Evolutionary conservation across 2,113 vertebrate species (phyloP).

Genomic region (Hipposideros armiger): DNA sequence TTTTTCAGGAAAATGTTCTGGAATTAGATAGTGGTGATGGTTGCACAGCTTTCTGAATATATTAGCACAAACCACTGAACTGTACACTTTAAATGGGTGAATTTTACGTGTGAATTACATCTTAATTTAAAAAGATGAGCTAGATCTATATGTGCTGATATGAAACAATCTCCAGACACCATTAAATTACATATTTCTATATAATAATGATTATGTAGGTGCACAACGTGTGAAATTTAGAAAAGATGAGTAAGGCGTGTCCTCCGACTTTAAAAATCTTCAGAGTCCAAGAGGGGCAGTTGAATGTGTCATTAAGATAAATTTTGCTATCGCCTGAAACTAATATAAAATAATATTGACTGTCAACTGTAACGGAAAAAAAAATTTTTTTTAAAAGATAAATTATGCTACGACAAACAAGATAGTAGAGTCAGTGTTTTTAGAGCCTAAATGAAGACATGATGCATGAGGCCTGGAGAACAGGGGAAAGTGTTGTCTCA

Average conservation of each 20-base stretch:
- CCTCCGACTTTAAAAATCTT: background rate
- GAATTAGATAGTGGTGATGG: background rate
- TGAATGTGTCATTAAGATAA: background rate
- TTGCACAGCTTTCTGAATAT: background rate
- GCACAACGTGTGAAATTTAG: background rate
- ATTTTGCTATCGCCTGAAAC: background rate
- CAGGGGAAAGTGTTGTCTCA: fast-evolving
- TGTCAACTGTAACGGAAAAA: too few species aligned
- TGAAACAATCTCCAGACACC: background rate
- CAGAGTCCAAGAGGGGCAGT: background rate
- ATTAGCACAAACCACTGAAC: background rate
- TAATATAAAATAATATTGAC: too few species aligned
- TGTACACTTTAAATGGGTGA: background rate
- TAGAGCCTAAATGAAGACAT: background rate
- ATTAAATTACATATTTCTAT: background rate
- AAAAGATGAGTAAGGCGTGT: background rate
- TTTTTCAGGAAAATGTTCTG: background rate
- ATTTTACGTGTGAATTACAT: background rate
- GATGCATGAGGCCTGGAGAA: background rate
- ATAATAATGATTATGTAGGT: background rate
- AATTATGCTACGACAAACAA: background rate
- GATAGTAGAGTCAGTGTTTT: background rate
- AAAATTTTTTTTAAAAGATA: background rate
- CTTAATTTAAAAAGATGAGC: background rate
- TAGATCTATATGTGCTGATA: background rate